Evolutionary conservation across 1,140 invertebrate genomes (phyloP).

Genomic region (Pristionchus pacificus): DNA sequence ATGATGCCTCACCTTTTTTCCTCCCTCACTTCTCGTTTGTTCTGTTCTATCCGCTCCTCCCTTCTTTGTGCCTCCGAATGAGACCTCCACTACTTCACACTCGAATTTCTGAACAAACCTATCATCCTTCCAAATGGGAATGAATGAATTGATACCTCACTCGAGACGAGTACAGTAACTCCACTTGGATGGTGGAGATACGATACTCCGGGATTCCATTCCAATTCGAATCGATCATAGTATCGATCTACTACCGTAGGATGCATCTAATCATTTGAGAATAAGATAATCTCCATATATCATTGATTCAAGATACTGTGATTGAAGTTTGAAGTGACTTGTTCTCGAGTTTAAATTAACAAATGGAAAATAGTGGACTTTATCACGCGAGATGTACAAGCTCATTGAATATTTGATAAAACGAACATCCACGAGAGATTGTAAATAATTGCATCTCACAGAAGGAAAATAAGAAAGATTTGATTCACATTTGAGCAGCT

Average conservation of each 20-base stretch:
- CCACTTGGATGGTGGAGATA: conserved; percentile 38
- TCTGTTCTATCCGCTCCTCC: conserved; percentile 28
- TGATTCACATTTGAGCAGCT: no score
- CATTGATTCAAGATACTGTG: no score
- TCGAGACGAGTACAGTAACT: conserved; percentile 30
- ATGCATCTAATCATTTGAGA: no score
- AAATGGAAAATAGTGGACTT: no score
- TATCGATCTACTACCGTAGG: conserved; percentile 28
- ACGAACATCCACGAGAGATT: no score
- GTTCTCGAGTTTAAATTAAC: no score
- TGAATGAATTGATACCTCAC: not conserved
- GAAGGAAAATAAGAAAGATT: no score
- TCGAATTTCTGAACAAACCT: conserved; percentile 10
- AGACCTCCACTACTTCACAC: conserved; percentile 21
- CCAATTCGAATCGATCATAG: conserved; percentile 19
- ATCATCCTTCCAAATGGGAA: conserved; percentile 9
- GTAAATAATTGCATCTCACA: no score
- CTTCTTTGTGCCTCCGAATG: conserved; percentile 30
- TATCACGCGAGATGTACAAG: no score
- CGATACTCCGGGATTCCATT: conserved; percentile 2
- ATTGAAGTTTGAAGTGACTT: no score
- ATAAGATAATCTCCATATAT: no score
- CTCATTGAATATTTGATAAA: no score
- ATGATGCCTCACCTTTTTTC: conserved; percentile 23
- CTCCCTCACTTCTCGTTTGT: conserved; percentile 29